Evolutionary conservation across 2,113 vertebrate genomes (phyloP), one percentile per base, ranked within the genome.

Genomic region (Muntiacus muntjak): DNA sequence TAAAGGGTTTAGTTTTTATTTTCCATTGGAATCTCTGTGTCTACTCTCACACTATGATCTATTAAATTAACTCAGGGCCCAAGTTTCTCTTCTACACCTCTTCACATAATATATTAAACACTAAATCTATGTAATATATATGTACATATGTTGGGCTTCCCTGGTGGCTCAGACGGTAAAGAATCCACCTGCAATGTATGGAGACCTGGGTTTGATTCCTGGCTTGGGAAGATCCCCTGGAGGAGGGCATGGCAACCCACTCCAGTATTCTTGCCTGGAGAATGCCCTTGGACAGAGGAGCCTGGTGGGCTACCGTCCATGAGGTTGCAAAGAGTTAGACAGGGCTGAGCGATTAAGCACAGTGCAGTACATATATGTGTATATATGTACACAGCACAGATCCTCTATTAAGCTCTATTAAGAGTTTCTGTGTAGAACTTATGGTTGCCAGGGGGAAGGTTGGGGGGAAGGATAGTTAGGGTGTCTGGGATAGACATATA

Each of bases 1-100:
- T 93, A 58, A 92, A 95, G 76, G 85, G 36, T 94, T 95, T 96
- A 91, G 50, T 55, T 87, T 95, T 62, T n/a, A 88, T 85, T 91
- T 95, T 84, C 45, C 67, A 16, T n/a, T 94, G 23, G 55, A 83
- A 89, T 86, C 26, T 94, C 85, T 88, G 1, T 30, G 13, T 85
- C 67, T 91, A 26, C 14, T 88, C 26, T 28, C n/a, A 52, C 30
- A 36, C 50, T 52, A 55, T 67, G 33, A 95, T 62, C 54, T 90
- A 84, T 81, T 95, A 94, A 94, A 90, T 94, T 92, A 93, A 64
- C 19, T 67, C 6, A 92, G 50, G 50, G 54, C 13, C n/a, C 67
- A 86, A 89, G 47, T 86, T 82, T 43, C 25, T 82, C 13, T 88
- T 93, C 52, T 91, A 60, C 25, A 78, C n/a, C 52, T 79, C 55